Conservation (phyloP, 2,888 invertebrate genomes). For the Ecdyonurus torrentis region DNA sequence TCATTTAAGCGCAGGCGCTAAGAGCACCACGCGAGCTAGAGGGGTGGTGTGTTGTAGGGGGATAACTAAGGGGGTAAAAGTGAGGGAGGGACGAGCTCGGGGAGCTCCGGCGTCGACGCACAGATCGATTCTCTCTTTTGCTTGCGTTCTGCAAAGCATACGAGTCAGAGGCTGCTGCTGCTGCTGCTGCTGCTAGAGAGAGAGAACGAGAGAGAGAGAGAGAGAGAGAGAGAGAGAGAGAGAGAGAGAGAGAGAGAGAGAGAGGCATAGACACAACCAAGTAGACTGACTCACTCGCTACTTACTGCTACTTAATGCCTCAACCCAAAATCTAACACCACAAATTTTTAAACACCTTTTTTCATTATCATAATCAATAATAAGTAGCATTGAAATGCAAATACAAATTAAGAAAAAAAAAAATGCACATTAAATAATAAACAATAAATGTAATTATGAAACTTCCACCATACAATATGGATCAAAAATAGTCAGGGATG, state of each 20-base stretch:
- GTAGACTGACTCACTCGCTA: neutral
- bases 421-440: no score
- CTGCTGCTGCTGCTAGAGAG: slow-evolving; percentile 3
- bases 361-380: no score
- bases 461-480: no score
- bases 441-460: no score
- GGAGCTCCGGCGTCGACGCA: neutral
- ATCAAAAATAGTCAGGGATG: no score
- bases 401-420: no score
- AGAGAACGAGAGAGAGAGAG: slow-evolving; percentile 8
- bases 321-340: no score
- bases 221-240: slow-evolving; percentile 2
- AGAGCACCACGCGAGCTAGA: neutral
- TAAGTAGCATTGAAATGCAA: no score
- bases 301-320: no score
- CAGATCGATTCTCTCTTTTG: neutral
- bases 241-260: slow-evolving; percentile 9
- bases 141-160: neutral
- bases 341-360: no score
- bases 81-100: neutral
- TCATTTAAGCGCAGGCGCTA: neutral
- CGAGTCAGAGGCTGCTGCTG: neutral
- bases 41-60: neutral
- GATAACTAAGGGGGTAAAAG: neutral
- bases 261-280: no score